phyloP scores from a whole-genome alignment of 1,140 invertebrate genomes.

The Trinorchestia longiramus region DNA sequence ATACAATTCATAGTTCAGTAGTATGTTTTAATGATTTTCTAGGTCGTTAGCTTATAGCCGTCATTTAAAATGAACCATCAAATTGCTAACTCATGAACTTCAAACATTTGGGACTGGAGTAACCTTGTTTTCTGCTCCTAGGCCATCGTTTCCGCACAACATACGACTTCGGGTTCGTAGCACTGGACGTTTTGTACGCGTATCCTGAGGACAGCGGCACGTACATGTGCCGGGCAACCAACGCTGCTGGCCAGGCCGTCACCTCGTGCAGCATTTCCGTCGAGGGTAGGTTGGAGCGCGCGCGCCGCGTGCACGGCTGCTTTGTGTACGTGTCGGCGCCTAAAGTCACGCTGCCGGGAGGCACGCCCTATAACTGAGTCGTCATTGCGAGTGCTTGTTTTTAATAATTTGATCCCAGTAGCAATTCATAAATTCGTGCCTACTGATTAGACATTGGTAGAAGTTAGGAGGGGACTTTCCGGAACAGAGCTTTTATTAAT shows the following conservation, averaged over 20 bases:
- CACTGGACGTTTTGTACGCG: constrained; percentile 74
- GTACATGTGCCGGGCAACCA: constrained; percentile 72
- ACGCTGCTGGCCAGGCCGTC: constrained; percentile 75
- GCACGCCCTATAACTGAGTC: constrained; percentile 65
- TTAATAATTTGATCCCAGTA: neutral
- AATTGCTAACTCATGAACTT: neutral
- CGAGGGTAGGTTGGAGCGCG: constrained; percentile 76
- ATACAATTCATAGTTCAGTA: neutral
- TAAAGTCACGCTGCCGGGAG: constrained; percentile 59
- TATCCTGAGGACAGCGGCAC: constrained; percentile 71
- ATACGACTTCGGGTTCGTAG: constrained; percentile 78
- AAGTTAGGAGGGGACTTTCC: neutral
- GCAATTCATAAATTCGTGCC: neutral
- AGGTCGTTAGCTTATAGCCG: neutral
- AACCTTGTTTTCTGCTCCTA: constrained; percentile 68
- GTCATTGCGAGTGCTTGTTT: neutral
- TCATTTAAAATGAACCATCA: neutral
- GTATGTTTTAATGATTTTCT: neutral
- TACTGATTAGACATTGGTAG: neutral
- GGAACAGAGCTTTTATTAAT: neutral
- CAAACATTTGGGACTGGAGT: neutral
- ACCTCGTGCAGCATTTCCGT: constrained; percentile 89
- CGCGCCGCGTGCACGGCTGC: constrained; percentile 65
- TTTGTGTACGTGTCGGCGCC: constrained; percentile 65
- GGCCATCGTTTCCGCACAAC: constrained; percentile 75